Base-by-base conservation (phyloP, 2,113 vertebrate genomes). In the Vulpes ferrilata region DNA sequence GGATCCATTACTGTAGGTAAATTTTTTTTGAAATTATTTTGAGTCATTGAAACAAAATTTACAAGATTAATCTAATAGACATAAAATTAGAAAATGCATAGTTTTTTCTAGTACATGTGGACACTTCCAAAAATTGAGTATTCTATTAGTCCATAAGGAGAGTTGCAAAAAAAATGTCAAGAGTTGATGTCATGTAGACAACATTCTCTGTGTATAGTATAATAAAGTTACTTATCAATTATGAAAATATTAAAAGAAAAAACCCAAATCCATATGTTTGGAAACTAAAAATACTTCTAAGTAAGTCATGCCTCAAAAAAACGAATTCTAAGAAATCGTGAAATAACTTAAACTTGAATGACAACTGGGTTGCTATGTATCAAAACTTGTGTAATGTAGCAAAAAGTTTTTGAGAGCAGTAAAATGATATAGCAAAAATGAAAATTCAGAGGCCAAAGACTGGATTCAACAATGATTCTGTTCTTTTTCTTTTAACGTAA, bases 1-100 rank as follows among this genome's bases (percentile, higher is more conserved):
- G 87, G 43, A 64, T 48, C 6, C 64, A 88, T 62, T 94, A 64
- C 65, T 80, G 0, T 59, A 69, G 35, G 23, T 65, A 89, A 73
- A 80, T 91, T n/a, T 81, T 51, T 85, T 95, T 89, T 73, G 43
- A 74, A 93, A 95, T 32, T 74, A 48, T 59, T 2, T 78, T 80
- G 32, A 85, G 38, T 89, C 64, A 95, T 59, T 35, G 19, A 83
- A 95, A 81, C 12, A 76, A 27, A 78, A 82, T 90, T 59, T 74
- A 38, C 15, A 90, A 90, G 57, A 7, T 82, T 53, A 85, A 73
- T 86, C 55, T 84, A 32, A 17, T 20, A 17, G 27, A 88, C 2
- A 12, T 53, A 30, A 43, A 78, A 88, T 78, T 81, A 83, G 30
- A 82, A 20, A 92, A 69, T n/a, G 22, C 11, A 57, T 86, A 32